These are phyloP conservation scores for Palloptera scutellata DNA, from an alignment of 2,888 invertebrate genomes.

Conservation along the genomic window DNA sequence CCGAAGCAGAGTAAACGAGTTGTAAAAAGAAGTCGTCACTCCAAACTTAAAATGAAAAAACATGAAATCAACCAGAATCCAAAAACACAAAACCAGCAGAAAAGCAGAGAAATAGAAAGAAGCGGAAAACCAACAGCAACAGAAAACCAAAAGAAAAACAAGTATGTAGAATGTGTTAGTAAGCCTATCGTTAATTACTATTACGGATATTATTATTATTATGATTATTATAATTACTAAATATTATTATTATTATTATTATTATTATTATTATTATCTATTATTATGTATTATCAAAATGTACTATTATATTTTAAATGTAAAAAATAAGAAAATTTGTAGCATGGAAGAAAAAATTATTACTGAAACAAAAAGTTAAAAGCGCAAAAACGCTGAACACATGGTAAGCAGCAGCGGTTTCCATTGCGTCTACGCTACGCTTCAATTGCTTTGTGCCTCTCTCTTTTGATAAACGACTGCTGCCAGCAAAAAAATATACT, in stretches of 20 bases:
- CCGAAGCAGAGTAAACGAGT: no score
- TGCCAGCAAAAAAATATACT: no score
- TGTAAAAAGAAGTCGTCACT: slow-evolving; percentile 15
- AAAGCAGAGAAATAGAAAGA: background rate
- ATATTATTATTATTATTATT: slow-evolving; percentile 43
- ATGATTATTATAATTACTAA: slow-evolving; percentile 44
- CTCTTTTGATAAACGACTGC: no score
- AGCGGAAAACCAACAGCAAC: background rate
- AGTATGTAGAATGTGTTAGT: slow-evolving; percentile 37
- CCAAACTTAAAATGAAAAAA: background rate
- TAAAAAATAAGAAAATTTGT: slow-evolving; percentile 32
- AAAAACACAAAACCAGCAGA: slow-evolving; percentile 20
- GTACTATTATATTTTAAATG: slow-evolving; percentile 17
- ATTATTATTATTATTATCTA: slow-evolving; percentile 40
- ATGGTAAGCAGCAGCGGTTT: no score
- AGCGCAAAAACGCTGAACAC: no score
- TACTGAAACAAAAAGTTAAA: background rate
- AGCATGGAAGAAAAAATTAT: slow-evolving; percentile 34
- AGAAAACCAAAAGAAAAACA: slow-evolving; percentile 34
- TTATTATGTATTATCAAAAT: slow-evolving; percentile 42
- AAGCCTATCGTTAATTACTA: slow-evolving; percentile 37
- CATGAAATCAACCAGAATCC: background rate
- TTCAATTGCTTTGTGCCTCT: no score
- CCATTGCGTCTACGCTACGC: no score
- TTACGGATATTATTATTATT: slow-evolving; percentile 46